These are phyloP conservation scores for Hippopotamus amphibius DNA, from an alignment of 2,113 vertebrate genomes.

Conservation along the genomic window DNA sequence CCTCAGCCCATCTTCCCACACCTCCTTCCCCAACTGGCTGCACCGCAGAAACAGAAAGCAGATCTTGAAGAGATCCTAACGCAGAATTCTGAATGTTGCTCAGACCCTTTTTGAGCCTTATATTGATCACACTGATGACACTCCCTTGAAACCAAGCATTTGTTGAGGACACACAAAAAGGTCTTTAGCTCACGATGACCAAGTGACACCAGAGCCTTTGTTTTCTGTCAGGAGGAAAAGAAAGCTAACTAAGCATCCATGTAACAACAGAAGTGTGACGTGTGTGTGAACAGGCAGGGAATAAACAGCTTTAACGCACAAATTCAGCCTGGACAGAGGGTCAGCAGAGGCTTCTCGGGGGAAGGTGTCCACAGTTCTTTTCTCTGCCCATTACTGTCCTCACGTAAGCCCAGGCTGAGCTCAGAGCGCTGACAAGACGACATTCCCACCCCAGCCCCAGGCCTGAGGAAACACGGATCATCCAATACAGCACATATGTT, in stretches of 20 bases:
- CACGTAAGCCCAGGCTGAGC: neutral
- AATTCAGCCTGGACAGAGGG: neutral
- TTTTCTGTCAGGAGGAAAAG: neutral
- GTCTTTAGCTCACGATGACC: neutral
- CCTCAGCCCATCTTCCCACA: neutral
- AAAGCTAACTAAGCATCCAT: neutral
- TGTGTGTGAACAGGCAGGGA: neutral
- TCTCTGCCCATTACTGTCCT: neutral
- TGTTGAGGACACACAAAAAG: neutral
- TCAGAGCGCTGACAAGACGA: neutral
- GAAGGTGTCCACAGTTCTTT: neutral
- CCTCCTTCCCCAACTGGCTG: neutral
- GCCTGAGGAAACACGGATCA: neutral
- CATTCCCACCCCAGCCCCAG: neutral
- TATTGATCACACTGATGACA: neutral
- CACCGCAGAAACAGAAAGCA: neutral
- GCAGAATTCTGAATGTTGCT: neutral
- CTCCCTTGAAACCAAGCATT: neutral
- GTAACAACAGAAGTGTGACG: neutral
- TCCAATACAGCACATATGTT: rapidly evolving
- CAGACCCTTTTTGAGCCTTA: neutral
- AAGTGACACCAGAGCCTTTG: neutral
- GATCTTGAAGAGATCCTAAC: neutral
- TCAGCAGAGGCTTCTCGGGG: neutral
- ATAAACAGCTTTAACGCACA: neutral